Evolutionary conservation across 2,113 vertebrate genomes (phyloP), one percentile per base, ranked within the genome.

Genomic region (Herpetotheres cachinnans): DNA sequence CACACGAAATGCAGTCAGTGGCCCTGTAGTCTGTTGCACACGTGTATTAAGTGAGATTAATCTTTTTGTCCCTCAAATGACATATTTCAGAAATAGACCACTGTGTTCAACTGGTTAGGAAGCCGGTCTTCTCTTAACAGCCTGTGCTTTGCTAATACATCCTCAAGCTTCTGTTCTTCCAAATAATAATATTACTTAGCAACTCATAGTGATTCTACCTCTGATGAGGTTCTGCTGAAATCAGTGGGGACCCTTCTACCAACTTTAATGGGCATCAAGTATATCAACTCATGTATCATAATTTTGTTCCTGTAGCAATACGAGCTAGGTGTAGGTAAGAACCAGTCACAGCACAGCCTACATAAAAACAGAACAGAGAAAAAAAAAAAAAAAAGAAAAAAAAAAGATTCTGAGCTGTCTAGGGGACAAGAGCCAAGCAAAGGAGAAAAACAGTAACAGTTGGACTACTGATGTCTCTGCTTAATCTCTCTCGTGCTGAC

Each of bases 41-140:
- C 3, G 9, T 20, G n/a, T 34, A 4, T 63, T 12, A 67, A 22
- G 56, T 9, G 32, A 86, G 16, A 50, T 32, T 6, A 30, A 47
- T 13, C 15, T 10, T 56, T 47, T 16, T 87, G 20, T 25, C 52
- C 65, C 19, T 72, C 44, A 38, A 10, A 62, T 1, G 21, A 11
- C 2, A 0, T 10, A 14, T 71, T 77, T 73, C 40, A 61, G 67
- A 32, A 70, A 11, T 0, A 61, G 32, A 27, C 1, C 21, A 2
- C 9, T 44, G 10, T 8, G 65, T 22, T 49, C 54, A 46, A 1
- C 22, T 8, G 8, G 26, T 44, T 32, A 16, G 36, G 18, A 80
- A 40, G 40, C 10, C 71, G 44, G 30, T 27, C 9, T 30, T 44
- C 29, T 15, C 18, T 22, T 6, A 26, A 49, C 66, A 44, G 46